These are phyloP conservation scores for Bradypodion ventrale DNA, from an alignment of 2,797 vertebrate genomes.

Conservation along the genomic window DNA sequence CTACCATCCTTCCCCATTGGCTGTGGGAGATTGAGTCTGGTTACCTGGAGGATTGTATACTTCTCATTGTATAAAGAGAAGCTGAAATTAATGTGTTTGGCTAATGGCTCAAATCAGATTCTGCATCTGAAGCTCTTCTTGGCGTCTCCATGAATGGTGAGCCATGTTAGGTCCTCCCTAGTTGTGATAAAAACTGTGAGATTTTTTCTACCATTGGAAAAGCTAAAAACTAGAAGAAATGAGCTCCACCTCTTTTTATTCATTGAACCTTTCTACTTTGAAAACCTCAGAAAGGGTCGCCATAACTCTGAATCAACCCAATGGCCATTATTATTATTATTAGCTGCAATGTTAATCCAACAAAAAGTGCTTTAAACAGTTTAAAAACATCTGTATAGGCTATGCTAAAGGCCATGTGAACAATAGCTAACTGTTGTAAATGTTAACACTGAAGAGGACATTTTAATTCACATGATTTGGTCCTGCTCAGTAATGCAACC, in stretches of 20 bases:
- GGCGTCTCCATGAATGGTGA: not conserved
- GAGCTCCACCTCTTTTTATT: not conserved
- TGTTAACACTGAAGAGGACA: not conserved
- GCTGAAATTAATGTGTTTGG: not conserved
- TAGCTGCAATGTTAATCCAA: not conserved
- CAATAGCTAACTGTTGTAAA: not conserved
- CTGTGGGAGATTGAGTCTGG: not conserved
- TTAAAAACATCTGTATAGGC: not conserved
- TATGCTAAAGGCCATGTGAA: slow-evolving; percentile 12
- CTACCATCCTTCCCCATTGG: not conserved
- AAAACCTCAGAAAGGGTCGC: too few relatives aligned
- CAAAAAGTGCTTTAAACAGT: not conserved
- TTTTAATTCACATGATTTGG: slow-evolving; percentile 16
- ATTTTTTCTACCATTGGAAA: not conserved
- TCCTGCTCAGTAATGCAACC: slow-evolving; percentile 8
- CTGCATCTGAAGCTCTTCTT: not conserved
- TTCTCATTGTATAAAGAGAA: not conserved
- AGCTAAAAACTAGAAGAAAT: not conserved
- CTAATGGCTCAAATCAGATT: not conserved
- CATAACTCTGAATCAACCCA: too few relatives aligned
- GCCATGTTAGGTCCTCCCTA: not conserved
- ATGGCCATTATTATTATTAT: too few relatives aligned
- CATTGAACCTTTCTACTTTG: not conserved
- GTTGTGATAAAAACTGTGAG: not conserved
- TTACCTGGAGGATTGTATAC: not conserved